Evolutionary conservation across 2,888 invertebrate genomes (phyloP), one percentile per base, ranked within the genome.

Genomic region (Heteromyza rotundicornis): DNA sequence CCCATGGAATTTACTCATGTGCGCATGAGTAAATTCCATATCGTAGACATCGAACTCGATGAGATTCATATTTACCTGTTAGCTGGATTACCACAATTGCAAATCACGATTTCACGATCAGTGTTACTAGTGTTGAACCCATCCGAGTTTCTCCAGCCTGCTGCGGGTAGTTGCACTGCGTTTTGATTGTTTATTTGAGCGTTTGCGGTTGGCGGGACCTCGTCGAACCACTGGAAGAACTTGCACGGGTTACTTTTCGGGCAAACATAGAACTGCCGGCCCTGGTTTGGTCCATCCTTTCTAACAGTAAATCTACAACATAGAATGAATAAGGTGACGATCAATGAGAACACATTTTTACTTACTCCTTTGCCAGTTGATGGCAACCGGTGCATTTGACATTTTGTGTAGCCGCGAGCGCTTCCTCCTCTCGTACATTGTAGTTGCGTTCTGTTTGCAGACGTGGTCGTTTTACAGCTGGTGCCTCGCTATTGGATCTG

Each of bases 201-300:
- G 35, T 7, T 57, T 8, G 40, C 24, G n/a, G 40, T 14, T 7
- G 19, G 2, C 5, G 51, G 2, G 50, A n/a, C 57, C 17, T 73
- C 70, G 70, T 91, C 90, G 0, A 88, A 89, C 95, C 95, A 96
- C 76, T 92, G 86, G 78, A 95, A 96, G 82, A 94, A 95, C 20
- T 87, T 87, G 77, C 95, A 96, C 1, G 85, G 79, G 1, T 84
- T 75, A 1, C 85, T 77, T 19, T 84, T 77, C 0, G 89, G 87
- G 73, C 97, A 97, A 0, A 84, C 85, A 78, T 90, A 94, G 84
- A 95, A 97, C 51, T 85, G 84, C 32, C 92, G 85, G 0, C 96
- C 96, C 77, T 90, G 92, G 80, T 96, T 96, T 0, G 91, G 89
- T 0, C 92, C 93, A 54, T 92, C 91, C 81, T 94, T 94, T 22